Evolutionary conservation across 2,113 vertebrate genomes (phyloP), one percentile per base, ranked within the genome.

Genomic region (Apeltes quadracus): DNA sequence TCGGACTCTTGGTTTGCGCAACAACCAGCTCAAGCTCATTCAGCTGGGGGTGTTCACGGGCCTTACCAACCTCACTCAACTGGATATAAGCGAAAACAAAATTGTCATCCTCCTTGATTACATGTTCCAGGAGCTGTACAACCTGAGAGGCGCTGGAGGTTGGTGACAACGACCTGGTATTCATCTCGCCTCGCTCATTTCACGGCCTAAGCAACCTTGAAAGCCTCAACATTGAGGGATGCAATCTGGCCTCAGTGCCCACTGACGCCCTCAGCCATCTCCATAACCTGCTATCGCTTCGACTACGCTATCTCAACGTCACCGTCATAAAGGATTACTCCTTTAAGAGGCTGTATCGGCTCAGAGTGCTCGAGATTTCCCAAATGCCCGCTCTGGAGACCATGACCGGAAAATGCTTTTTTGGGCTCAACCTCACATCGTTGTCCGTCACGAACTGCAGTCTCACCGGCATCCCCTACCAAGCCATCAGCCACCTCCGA

Each of bases 41-140:
- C 97, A 96, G 48, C 91, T 96, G 22, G 97, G 98, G 7, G 97
- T 99, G 51, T 99, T 99, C 91, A 97, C 97, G 0, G 97, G 97
- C 88, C 93, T 99, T 84, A 97, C 93, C 84, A 99, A 99, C 90
- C 96, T 99, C 74, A 99, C 98, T 72, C 95, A 94, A 88, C 93
- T 99, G 93, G 98, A 99, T 91, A 98, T 99, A 80, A 98, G 97
- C 25, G 98, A 99, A 92, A 99, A 99, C 88, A 98, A 97, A 94
- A 98, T 99, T 75, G 98, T 99, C 83, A 99, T 99, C 85, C 94
- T 99, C 55, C 92, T 99, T 65, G 98, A 99, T 91, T 96, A 98
- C 79, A 98, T 98, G 97, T 99, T 99, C 90, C 97, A 99, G 93
- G 98, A 99, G 91, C 94, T 99, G 85, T 97, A 96, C 91, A 98